Evolutionary conservation across 2,888 invertebrate genomes (phyloP), one percentile per base, ranked within the genome.

Genomic region (Lepidochrysops patricia): DNA sequence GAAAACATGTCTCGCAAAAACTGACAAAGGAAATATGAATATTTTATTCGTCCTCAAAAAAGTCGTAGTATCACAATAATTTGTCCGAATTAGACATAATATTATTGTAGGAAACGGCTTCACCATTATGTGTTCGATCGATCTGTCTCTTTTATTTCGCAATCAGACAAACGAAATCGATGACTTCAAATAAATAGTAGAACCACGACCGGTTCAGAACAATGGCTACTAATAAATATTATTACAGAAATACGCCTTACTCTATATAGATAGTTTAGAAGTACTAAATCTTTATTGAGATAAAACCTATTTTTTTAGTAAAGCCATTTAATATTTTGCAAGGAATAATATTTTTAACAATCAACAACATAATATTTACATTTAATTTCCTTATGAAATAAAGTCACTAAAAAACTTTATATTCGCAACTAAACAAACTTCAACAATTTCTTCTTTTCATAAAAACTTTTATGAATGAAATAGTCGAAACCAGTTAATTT

Each of bases 181-280:
- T 19, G 26, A 50, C 29, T 32, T 52, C 26, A 52, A 52, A 27
- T 27, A 54, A 29, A 29, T 32, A 12, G 15, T 54, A 19, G 29
- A 32, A 29, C 32, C 54, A 32, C 29, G 15, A 54, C 54, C 54
- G 54, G 54, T 54, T 54, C 15, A 12, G 15, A 54, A 54, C 54
- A 54, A 54, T 54, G 54, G 54, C 29, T 32, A 9, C 54, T 19
- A 29, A 54, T 32, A 54, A 54, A 27, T 32, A 54, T 27, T 19
- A 54, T 27, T 19, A 32, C 54, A 15, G 23, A 54, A 54, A 12
- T 32, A 15, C 29, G 27, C 19, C 54, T 32, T 15, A 29, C 54
- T 32, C 12, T 5, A 29, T 12, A 29, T 9, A 54, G 54, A 29
- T 52, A 19, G 19, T 43, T 43, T 43, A 9, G 43, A 12, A 4